These are phyloP conservation scores for Rhodinocichla rosea DNA, from an alignment of 2,113 vertebrate genomes.

Conservation along the genomic window DNA sequence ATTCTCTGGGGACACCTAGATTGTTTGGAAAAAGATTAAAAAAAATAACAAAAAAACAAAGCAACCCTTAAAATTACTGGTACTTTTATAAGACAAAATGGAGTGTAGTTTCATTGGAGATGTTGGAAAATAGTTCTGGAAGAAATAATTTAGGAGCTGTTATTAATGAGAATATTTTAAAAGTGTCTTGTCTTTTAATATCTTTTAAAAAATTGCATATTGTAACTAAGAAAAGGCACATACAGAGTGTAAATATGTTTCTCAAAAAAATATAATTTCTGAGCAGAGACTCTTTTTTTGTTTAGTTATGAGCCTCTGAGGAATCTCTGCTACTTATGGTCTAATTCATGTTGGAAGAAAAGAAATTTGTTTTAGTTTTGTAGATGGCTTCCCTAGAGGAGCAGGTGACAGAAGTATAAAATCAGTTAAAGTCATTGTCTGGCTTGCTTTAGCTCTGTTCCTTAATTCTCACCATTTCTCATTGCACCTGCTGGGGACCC, in stretches of 20 bases:
- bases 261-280: neutral
- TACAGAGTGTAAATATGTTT: neutral
- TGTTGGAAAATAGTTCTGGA: slow-evolving; percentile 10
- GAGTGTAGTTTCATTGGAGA: slow-evolving; percentile 4
- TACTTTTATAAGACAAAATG: slow-evolving; percentile 23
- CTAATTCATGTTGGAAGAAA: neutral
- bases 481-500: neutral
- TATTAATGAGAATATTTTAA: slow-evolving; percentile 7
- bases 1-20: neutral
- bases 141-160: neutral
- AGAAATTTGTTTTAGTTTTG: neutral
- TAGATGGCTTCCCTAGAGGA: neutral
- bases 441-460: neutral
- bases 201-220: neutral
- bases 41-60: neutral
- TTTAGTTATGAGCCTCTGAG: neutral
- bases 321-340: neutral
- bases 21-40: neutral
- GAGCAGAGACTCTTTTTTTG: neutral
- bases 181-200: neutral
- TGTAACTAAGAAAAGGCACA: neutral
- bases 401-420: neutral
- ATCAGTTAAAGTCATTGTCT: neutral
- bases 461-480: neutral
- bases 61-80: neutral